Conservation (phyloP, 2,888 invertebrate species). For the Loripinus fragilis region DNA sequence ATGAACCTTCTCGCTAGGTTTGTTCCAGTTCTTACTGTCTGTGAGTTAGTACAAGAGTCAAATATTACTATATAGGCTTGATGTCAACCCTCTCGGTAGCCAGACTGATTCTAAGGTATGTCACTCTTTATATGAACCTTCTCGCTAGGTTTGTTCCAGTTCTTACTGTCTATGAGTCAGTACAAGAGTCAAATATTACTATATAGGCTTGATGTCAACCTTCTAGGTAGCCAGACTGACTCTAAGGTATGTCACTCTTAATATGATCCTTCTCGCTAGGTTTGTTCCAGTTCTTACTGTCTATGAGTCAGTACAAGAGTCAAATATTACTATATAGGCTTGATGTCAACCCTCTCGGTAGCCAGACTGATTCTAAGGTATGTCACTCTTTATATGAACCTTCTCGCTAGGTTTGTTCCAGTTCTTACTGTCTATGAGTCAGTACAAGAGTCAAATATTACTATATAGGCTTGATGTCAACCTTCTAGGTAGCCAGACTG, state of each 20-base stretch:
- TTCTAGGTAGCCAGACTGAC: conserved; percentile 72
- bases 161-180: conserved; percentile 76
- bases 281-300: conserved; percentile 76
- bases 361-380: conserved; percentile 61
- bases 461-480: no score
- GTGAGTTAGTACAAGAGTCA: conserved; percentile 78
- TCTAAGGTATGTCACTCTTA: no score
- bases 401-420: conserved; percentile 77
- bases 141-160: conserved; percentile 76
- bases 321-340: conserved; percentile 75
- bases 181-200: conserved; percentile 78
- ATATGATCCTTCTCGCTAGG: no score
- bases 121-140: no score
- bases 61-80: no score
- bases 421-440: conserved; percentile 76
- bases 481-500: conserved; percentile 72
- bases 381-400: no score
- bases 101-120: conserved; percentile 62
- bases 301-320: conserved; percentile 78
- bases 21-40: conserved; percentile 78
- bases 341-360: conserved; percentile 77
- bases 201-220: no score
- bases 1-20: no score
- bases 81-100: conserved; percentile 76
- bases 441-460: conserved; percentile 77